These are phyloP conservation scores for Tinamus major DNA, from an alignment of 2,797 vertebrate genomes.

Conservation along the genomic window DNA sequence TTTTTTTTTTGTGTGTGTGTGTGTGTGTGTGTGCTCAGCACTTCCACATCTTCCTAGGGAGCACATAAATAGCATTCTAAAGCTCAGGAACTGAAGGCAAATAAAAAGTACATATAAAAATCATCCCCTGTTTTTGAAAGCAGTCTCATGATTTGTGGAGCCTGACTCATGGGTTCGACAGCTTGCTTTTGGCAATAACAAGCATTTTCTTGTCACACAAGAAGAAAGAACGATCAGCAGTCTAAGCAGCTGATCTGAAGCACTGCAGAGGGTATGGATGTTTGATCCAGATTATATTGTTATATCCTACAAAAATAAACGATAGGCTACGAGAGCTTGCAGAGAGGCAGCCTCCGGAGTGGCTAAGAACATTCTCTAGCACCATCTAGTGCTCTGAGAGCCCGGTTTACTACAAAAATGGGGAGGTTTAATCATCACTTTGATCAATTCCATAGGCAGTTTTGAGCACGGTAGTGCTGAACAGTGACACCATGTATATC, in stretches of 20 bases:
- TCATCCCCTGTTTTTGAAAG: background rate
- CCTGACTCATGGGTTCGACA: slow-evolving; percentile 12
- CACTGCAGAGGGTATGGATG: background rate
- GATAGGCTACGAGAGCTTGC: background rate
- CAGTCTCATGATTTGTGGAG: background rate
- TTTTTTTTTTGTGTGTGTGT: no score
- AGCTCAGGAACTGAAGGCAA: background rate
- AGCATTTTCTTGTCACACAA: background rate
- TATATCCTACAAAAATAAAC: background rate
- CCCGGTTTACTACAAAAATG: background rate
- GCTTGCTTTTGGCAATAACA: background rate
- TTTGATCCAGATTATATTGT: background rate
- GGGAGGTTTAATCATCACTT: background rate
- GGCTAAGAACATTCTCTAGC: slow-evolving; percentile 64
- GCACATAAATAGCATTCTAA: background rate
- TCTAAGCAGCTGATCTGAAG: background rate
- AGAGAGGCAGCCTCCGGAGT: background rate
- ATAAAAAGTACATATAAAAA: background rate
- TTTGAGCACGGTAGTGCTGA: background rate
- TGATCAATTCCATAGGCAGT: background rate
- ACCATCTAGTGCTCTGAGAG: slow-evolving; percentile 68
- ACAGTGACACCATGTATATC: background rate
- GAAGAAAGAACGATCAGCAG: background rate
- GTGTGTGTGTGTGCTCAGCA: background rate
- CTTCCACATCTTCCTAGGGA: background rate